phyloP scores from a whole-genome alignment of 2,888 invertebrate species.

The Nycteola revayana region DNA sequence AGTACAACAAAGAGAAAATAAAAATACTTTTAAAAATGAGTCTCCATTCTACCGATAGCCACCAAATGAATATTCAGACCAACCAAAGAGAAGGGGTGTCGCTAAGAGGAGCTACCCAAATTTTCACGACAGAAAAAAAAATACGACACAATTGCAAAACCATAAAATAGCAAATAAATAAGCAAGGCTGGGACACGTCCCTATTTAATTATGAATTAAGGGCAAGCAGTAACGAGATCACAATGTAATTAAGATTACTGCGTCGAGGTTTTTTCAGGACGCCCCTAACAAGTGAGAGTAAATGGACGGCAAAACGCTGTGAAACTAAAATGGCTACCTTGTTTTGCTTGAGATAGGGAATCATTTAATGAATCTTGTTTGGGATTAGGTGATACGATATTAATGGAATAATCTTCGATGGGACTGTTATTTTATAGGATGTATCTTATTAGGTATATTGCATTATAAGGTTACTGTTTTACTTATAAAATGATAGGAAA shows the following conservation, averaged over 20 bases:
- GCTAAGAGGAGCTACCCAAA: constrained; percentile 59
- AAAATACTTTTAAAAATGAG: constrained; percentile 68
- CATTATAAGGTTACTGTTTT: too few relatives aligned
- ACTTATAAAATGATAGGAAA: too few relatives aligned
- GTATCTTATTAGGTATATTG: too few relatives aligned
- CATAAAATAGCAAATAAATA: constrained; percentile 78
- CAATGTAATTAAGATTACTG: constrained; percentile 81
- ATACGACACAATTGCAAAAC: constrained; percentile 60
- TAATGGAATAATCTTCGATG: constrained; percentile 12
- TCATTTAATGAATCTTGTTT: constrained; percentile 24
- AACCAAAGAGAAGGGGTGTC: constrained; percentile 71
- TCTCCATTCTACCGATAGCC: constrained; percentile 70
- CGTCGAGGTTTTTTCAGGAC: constrained; percentile 66
- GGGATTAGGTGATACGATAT: constrained; percentile 15
- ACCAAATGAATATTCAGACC: constrained; percentile 77
- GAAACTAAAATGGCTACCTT: constrained; percentile 48
- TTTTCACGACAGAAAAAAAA: constrained; percentile 57
- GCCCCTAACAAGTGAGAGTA: constrained; percentile 61
- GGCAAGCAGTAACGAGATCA: constrained; percentile 77
- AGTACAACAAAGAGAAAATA: constrained; percentile 55
- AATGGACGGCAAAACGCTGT: constrained; percentile 60
- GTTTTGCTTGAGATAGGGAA: constrained; percentile 39
- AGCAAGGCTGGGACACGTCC: constrained; percentile 68
- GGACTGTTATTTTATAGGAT: not conserved
- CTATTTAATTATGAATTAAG: constrained; percentile 81